These are phyloP conservation scores for Chrysoperla carnea DNA, from an alignment of 1,140 invertebrate species.

Conservation along the genomic window DNA sequence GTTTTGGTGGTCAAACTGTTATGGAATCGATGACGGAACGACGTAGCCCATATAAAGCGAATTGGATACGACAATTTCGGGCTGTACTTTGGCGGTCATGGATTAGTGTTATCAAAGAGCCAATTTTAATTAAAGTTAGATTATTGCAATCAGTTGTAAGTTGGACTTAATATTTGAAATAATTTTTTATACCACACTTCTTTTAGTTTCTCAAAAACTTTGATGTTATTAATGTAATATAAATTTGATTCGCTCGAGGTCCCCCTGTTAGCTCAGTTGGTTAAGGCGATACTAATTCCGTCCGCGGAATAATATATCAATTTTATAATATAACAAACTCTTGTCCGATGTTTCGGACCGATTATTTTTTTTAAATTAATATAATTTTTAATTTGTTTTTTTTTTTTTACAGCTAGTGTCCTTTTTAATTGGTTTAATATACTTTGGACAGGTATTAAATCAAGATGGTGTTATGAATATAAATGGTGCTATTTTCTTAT, in stretches of 20 bases:
- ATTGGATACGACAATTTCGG: constrained; percentile 74
- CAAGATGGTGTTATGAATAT: constrained; percentile 90
- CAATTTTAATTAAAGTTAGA: constrained; percentile 73
- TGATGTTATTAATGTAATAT: background rate
- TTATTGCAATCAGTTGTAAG: constrained; percentile 76
- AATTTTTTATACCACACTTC: background rate
- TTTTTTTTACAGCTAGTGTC: constrained; percentile 68
- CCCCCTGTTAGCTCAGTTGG: too few species aligned
- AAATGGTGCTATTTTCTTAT: constrained; percentile 86
- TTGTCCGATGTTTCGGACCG: too few species aligned
- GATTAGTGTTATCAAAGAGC: constrained; percentile 75
- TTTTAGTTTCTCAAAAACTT: background rate
- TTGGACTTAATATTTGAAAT: too few species aligned
- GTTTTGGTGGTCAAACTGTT: constrained; percentile 2
- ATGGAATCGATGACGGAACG: constrained; percentile 2
- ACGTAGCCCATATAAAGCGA: constrained; percentile 58
- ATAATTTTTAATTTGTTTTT: too few species aligned
- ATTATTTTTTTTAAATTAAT: too few species aligned
- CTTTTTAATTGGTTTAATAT: constrained; percentile 73
- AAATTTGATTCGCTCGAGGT: too few species aligned
- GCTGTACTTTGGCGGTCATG: constrained; percentile 83
- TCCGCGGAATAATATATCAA: too few species aligned
- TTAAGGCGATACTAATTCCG: too few species aligned
- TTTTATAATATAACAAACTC: too few species aligned
- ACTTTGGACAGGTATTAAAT: constrained; percentile 65